phyloP scores from a whole-genome alignment of 2,888 invertebrate species.

The Epirrita christyi region DNA sequence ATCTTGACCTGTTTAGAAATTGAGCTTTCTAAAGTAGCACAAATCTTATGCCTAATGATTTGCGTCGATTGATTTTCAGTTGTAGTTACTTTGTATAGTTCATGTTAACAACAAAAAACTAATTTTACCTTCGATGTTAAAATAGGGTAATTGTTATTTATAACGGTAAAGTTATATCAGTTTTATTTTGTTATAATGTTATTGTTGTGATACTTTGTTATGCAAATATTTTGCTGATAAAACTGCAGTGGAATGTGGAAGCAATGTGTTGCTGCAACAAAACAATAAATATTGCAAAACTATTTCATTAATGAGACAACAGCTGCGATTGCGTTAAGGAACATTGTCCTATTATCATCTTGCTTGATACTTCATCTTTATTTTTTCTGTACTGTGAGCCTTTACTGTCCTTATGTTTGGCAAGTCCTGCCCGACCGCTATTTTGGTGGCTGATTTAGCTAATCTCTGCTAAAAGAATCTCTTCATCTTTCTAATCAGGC shows the following conservation, averaged over 20 bases:
- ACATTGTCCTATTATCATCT: slow-evolving; percentile 3
- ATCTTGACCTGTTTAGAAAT: slow-evolving; percentile 29
- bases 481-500: too few species aligned
- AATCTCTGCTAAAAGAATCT: too few species aligned
- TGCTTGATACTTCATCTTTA: background rate
- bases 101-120: background rate
- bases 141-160: background rate
- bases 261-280: slow-evolving; percentile 54
- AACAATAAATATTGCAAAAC: slow-evolving; percentile 67
- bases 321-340: background rate
- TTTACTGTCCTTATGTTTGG: too few species aligned
- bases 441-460: too few species aligned
- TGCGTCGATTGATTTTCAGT: background rate
- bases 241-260: slow-evolving; percentile 75
- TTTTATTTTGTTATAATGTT: slow-evolving; percentile 49
- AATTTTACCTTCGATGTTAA: background rate
- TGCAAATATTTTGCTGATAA: slow-evolving; percentile 72
- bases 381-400: background rate
- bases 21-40: slow-evolving; percentile 13
- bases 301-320: slow-evolving; percentile 41
- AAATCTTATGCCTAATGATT: slow-evolving; percentile 19
- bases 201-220: slow-evolving; percentile 62
- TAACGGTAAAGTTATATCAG: slow-evolving; percentile 22
- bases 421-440: too few species aligned
- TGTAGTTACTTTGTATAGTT: background rate